phyloP scores from a whole-genome alignment of 1,140 invertebrate species.

The Chelonus insularis region DNA sequence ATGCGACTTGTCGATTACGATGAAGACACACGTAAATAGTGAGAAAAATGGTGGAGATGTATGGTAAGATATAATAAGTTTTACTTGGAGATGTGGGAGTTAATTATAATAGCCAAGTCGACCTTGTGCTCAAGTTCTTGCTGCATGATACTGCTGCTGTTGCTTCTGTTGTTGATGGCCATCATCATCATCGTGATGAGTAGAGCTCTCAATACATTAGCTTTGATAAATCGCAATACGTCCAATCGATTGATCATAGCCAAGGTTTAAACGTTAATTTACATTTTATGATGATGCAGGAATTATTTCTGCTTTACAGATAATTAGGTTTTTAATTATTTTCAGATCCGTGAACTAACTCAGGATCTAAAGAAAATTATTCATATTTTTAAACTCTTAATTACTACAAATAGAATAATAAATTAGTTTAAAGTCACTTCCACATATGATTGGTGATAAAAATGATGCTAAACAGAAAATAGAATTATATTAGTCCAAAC shows the following conservation, averaged over 20 bases:
- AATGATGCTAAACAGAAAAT: too few relatives aligned
- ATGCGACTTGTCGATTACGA: conserved; percentile 1
- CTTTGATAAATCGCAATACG: conserved; percentile 6
- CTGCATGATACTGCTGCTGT: conserved; percentile 3
- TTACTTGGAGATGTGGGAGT: conserved; percentile 14
- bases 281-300: neutral
- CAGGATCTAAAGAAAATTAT: too few relatives aligned
- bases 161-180: neutral
- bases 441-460: too few relatives aligned
- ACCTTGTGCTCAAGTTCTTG: conserved; percentile 21
- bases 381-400: too few relatives aligned
- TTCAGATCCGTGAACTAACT: too few relatives aligned
- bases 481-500: too few relatives aligned
- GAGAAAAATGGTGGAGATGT: neutral
- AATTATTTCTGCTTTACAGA: neutral
- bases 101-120: conserved; percentile 22
- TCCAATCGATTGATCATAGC: neutral
- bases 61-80: conserved; percentile 14
- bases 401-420: too few relatives aligned
- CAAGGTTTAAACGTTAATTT: neutral
- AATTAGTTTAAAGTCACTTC: too few relatives aligned
- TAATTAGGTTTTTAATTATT: too few relatives aligned
- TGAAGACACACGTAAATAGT: neutral
- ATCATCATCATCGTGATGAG: neutral
- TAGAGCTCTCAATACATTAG: neutral